Base-by-base conservation (phyloP, 1,140 invertebrate genomes). In the Frieseomelitta varia region DNA sequence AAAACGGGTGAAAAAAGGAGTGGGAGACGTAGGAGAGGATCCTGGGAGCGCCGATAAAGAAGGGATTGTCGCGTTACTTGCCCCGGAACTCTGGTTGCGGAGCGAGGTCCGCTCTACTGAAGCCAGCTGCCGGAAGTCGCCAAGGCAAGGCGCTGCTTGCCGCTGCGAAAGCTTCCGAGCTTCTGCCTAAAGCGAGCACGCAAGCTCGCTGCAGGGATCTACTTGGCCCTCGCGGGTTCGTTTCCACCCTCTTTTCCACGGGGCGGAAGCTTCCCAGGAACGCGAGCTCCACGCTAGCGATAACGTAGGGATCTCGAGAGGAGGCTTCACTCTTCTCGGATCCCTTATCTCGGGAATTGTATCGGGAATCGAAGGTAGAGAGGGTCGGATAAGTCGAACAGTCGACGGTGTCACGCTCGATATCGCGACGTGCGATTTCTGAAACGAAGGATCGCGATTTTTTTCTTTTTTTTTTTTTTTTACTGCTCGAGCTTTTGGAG, bases 21-120 rank as follows among this genome's bases (percentile, higher is more conserved):
- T n/a, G n/a, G n/a, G n/a, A n/a, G n/a, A n/a, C n/a, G n/a, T n/a
- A 21, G 30, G 8, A 51, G 65, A 12, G 39, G 47, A 67, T 82
- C 51, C 79, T 76, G 83, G 80, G 71, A 86, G 83, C 75, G 93
- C 92, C 93, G 94, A 93, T 95, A 95, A 95, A 80, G 92, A 90
- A 94, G 94, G 90, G 69, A 90, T 71, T 71, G 61, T 75, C 47
- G 72, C 71, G 84, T 21, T 27, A 58, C 79, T 63, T 58, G 87
- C 80, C 63, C 87, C 87, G 89, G 91, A 91, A 91, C 86, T 87
- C 72, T 86, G 90, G 91, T 92, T 92, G 92, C 90, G 84, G 90
- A 84, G 76, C 86, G 86, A 85, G 80, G 39, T 91, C 92, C 87
- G 89, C 82, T 47, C 39, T 8, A 87, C 90, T 87, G 84, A 86